Evolutionary conservation across 2,113 vertebrate genomes (phyloP).

Genomic region (Hystrix brachyura): DNA sequence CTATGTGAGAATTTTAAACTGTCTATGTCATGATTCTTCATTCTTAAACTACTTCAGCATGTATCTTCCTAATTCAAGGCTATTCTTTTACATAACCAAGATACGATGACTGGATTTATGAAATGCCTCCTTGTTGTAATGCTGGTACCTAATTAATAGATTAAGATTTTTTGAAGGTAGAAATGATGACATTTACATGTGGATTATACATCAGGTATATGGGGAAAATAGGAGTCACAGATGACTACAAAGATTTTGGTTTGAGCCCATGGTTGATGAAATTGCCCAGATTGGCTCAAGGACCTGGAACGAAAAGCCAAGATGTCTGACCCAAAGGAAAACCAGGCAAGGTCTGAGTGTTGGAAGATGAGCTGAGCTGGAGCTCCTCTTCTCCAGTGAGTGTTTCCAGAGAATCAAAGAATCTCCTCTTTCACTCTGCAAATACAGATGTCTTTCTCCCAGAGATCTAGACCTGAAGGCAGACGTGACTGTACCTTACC

Average conservation of each 20-base stretch:
- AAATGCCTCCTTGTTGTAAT: neutral
- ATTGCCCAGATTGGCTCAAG: neutral
- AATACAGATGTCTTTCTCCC: neutral
- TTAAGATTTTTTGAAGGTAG: neutral
- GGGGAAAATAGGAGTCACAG: neutral
- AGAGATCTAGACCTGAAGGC: neutral
- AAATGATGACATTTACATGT: neutral
- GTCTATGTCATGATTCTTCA: neutral
- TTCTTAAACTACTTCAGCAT: neutral
- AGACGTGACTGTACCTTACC: neutral
- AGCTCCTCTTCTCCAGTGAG: neutral
- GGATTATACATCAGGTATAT: neutral
- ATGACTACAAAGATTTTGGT: neutral
- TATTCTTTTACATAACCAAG: neutral
- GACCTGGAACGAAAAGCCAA: constrained; percentile 1
- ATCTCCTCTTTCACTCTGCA: neutral
- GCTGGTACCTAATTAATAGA: neutral
- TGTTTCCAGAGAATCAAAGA: neutral
- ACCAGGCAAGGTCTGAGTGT: neutral
- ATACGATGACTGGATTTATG: neutral
- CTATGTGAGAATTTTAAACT: neutral
- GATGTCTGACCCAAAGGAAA: neutral
- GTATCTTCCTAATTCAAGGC: neutral
- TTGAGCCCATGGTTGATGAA: neutral
- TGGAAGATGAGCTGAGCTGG: neutral